Evolutionary conservation across 2,797 vertebrate genomes (phyloP).

Genomic region (Salarias fasciatus): DNA sequence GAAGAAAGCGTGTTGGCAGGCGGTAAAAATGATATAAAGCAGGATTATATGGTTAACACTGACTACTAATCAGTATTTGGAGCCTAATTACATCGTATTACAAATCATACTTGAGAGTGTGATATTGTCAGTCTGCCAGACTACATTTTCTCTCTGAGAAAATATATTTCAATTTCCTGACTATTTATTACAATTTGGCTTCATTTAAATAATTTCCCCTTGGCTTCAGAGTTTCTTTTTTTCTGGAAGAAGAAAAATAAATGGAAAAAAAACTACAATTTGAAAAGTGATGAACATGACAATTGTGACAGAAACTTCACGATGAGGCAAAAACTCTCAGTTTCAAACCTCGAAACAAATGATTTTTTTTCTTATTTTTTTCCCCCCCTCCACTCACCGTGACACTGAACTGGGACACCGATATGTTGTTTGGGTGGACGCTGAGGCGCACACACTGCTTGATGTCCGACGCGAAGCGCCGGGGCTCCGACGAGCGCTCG

Average conservation of each 20-base stretch:
- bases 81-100: constrained; percentile 61
- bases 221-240: neutral
- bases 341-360: neutral
- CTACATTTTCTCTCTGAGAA: constrained; percentile 38
- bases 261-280: neutral
- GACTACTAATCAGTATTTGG: constrained; percentile 61
- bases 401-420: constrained; percentile 96
- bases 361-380: constrained; percentile 9
- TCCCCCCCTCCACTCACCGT: constrained; percentile 86
- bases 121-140: constrained; percentile 61
- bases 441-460: constrained; percentile 96
- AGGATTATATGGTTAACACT: constrained; percentile 57
- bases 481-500: constrained; percentile 91
- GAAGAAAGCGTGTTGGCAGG: constrained; percentile 62
- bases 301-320: neutral
- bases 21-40: constrained; percentile 60
- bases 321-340: neutral
- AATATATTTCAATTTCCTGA: constrained; percentile 30
- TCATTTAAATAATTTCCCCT: constrained; percentile 26
- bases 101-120: constrained; percentile 57
- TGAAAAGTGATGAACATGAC: neutral
- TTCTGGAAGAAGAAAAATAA: constrained; percentile 8
- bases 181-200: constrained; percentile 29
- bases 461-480: constrained; percentile 95
- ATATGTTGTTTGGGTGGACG: constrained; percentile 98